Evolutionary conservation across 1,140 invertebrate genomes (phyloP).

Genomic region (Philotrypesis tridentata): DNA sequence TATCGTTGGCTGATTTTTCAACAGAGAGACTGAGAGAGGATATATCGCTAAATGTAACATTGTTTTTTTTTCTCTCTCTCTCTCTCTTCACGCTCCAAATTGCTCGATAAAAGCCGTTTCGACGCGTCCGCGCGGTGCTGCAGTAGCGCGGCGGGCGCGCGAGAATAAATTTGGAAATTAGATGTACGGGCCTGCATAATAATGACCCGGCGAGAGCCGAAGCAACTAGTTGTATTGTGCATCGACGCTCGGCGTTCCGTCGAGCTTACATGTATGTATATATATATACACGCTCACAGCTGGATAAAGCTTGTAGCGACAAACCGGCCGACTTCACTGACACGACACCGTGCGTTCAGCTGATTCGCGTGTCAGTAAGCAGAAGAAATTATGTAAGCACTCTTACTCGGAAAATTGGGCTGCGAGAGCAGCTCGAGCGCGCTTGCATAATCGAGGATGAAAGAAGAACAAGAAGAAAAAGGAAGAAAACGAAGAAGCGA

Average conservation of each 20-base stretch:
- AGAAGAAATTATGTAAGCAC: too few species aligned
- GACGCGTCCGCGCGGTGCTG: too few species aligned
- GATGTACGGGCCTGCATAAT: not conserved
- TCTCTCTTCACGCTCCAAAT: not conserved
- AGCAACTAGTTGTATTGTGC: not conserved
- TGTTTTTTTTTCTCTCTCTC: not conserved
- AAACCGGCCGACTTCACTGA: not conserved
- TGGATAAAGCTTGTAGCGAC: not conserved
- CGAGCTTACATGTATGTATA: not conserved
- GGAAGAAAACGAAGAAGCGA: too few species aligned
- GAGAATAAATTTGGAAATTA: not conserved
- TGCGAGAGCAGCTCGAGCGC: too few species aligned
- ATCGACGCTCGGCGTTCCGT: too few species aligned
- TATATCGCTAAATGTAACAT: not conserved
- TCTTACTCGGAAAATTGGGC: too few species aligned
- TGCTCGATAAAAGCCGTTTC: not conserved
- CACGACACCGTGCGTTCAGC: not conserved
- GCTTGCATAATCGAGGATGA: too few species aligned
- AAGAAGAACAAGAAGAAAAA: too few species aligned
- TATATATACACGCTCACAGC: too few species aligned
- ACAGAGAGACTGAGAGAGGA: too few species aligned
- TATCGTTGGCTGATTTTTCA: not conserved
- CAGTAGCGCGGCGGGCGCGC: too few species aligned
- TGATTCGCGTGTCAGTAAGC: too few species aligned
- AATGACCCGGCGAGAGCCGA: not conserved